Percentiles rank a stretch among this genome's conserved stretches.
These are phyloP conservation scores for Mustelus asterias DNA, from an alignment of 2,113 vertebrate species.

Conservation along the genomic window DNA sequence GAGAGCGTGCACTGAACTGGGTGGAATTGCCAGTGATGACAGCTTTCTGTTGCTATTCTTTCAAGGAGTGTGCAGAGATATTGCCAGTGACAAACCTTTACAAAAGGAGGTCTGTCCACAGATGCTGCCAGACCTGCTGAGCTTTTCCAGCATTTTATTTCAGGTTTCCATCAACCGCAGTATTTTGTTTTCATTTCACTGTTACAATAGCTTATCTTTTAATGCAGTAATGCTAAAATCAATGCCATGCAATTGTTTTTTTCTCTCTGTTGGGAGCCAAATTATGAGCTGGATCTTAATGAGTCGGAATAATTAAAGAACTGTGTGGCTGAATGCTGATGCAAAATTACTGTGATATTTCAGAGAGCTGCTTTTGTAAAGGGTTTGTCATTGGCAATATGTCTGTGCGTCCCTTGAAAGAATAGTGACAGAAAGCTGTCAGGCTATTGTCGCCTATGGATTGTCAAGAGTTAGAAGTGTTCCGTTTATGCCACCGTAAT, in stretches of 20 bases:
- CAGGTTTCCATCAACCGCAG: no score
- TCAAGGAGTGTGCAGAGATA: no score
- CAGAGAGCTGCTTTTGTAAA: neutral
- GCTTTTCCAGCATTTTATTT: no score
- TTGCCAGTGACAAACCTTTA: no score
- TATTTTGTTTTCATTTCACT: no score
- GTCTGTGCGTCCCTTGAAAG: neutral
- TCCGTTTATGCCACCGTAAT: neutral
- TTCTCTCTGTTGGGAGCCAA: neutral
- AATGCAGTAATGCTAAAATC: neutral
- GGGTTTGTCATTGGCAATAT: neutral
- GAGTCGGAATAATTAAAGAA: neutral
- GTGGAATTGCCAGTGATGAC: no score
- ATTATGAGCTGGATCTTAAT: neutral
- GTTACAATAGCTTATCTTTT: neutral
- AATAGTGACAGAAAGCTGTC: neutral
- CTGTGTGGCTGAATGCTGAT: neutral
- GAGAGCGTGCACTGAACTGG: no score
- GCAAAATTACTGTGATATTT: constrained; percentile 8
- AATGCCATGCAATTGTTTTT: neutral
- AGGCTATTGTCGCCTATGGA: neutral
- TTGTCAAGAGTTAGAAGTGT: constrained; percentile 14
- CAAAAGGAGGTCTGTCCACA: no score
- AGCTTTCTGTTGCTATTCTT: no score
- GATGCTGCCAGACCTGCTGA: no score